Evolutionary conservation across 2,113 vertebrate genomes (phyloP).

Genomic region (human (Homo sapiens)): GRCh38 chr11:107624501-107625000

Average conservation of each 20-base stretch:
- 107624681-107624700: background rate
- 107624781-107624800: background rate
- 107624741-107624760: background rate
- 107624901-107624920: background rate
- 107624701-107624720: constrained; percentile 14
- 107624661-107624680: background rate
- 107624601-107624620: background rate
- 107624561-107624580: background rate
- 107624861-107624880: background rate
- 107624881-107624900: background rate
- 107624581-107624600: background rate
- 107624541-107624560: background rate
- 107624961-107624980: background rate
- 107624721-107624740: constrained; percentile 1
- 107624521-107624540: background rate
- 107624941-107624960: background rate
- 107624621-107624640: background rate
- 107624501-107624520: background rate
- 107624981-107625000: background rate
- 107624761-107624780: constrained; percentile 7
- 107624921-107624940: background rate
- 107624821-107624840: background rate
- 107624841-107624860: background rate
- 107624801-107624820: background rate
- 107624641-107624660: background rate